Evolutionary conservation across 1,140 invertebrate genomes (phyloP).

Genomic region (Tetramorium alpestre): DNA sequence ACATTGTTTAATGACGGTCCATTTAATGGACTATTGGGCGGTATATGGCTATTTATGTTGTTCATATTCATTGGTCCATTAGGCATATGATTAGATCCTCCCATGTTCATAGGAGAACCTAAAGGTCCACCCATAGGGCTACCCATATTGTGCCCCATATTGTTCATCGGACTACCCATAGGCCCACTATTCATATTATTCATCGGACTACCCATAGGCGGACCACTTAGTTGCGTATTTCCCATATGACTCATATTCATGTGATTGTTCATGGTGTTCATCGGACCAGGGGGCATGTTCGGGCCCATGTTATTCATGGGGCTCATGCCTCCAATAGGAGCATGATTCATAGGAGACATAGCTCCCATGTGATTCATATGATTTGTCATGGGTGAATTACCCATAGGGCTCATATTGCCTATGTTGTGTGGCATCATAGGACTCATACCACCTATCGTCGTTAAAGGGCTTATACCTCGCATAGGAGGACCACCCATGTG

Average conservation of each 20-base stretch:
- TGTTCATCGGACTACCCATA: conserved; percentile 87
- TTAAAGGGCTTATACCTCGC: conserved; percentile 85
- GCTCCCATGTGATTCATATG: conserved; percentile 89
- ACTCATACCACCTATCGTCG: conserved; percentile 90
- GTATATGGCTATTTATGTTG: conserved; percentile 85
- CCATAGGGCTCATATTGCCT: conserved; percentile 85
- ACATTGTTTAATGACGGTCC: conserved; percentile 84
- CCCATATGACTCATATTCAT: conserved; percentile 91
- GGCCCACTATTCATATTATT: conserved; percentile 89
- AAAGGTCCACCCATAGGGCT: conserved; percentile 84
- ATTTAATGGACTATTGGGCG: conserved; percentile 83
- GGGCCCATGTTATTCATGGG: conserved; percentile 90
- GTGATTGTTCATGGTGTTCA: conserved; percentile 87
- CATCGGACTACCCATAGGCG: conserved; percentile 91
- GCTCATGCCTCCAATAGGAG: conserved; percentile 88
- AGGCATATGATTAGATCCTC: conserved; percentile 82
- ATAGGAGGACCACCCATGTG: conserved; percentile 89
- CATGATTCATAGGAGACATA: conserved; percentile 87
- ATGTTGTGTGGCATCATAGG: conserved; percentile 87
- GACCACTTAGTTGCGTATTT: conserved; percentile 89
- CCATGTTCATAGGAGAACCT: conserved; percentile 84
- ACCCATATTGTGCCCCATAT: conserved; percentile 84
- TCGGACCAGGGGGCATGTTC: conserved; percentile 86
- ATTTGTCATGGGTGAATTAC: conserved; percentile 82
- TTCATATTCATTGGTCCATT: conserved; percentile 85